Base-by-base conservation (phyloP, 2,888 invertebrate species). In the Drosophila meridiana region DNA sequence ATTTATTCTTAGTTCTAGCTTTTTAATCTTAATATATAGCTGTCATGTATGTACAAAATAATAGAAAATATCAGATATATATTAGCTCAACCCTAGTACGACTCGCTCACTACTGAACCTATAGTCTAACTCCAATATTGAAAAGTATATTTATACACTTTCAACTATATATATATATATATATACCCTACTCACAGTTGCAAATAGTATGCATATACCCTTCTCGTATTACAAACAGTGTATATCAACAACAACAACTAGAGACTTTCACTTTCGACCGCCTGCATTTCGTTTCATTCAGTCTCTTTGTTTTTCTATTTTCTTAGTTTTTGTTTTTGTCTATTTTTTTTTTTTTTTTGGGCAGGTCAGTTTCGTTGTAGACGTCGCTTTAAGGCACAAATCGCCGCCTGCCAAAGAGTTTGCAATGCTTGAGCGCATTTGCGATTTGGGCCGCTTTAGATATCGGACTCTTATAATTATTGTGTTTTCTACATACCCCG, bases 361-460 rank as follows among this genome's bases (percentile, higher is more conserved):
- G 87, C 85, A 85, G 85, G 87, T 85, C 85, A 87, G 85, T 85
- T 84, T 73, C 73, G 66, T 61, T 67, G 63, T 13, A 43, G 56
- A 71, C 47, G 43, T 57, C 67, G 62, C 66, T 78, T 78, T 57
- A 65, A 52, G 73, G 78, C 73, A 61, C 66, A 67, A 62, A 64
- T 63, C 58, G 56, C 58, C 50, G 55, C 56, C 59, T 48, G 61
- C 52, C 56, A 67, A 67, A 73, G 63, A 62, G 63, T 53, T 68
- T 56, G 77, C 72, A 56, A 80, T 67, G 85, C 85, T 73, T 85
- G 83, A 85, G 75, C 87, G 87, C 87, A 87, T 78, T 87, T 85
- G 77, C 87, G 72, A 87, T 84, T 85, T 84, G 75, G 87, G 69
- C 80, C 65, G 75, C 68, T n/a, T 52, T 36, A 36, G 38, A 64